Evolutionary conservation across 2,113 vertebrate genomes (phyloP).

Genomic region (Perca schrenkii): DNA sequence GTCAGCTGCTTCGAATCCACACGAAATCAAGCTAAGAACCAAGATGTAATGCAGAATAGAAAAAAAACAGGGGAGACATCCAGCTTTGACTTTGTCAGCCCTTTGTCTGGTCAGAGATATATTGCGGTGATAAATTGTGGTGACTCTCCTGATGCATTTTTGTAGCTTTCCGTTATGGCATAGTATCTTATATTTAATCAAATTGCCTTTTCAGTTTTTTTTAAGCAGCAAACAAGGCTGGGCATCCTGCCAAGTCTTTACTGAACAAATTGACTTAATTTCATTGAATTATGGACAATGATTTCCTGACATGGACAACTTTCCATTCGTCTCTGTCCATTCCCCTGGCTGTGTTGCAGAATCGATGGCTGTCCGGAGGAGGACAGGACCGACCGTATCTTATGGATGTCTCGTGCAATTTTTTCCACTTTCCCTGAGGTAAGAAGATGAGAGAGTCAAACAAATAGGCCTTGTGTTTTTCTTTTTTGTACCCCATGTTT

Average conservation of each 20-base stretch:
- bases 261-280: slow-evolving; percentile 48
- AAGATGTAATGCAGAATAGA: slow-evolving; percentile 16
- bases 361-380: slow-evolving; percentile 40
- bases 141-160: slow-evolving; percentile 29
- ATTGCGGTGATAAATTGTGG: slow-evolving; percentile 38
- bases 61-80: slow-evolving; percentile 3
- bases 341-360: slow-evolving; percentile 29
- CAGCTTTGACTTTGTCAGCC: slow-evolving; percentile 50
- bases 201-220: slow-evolving; percentile 20
- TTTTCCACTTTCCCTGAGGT: slow-evolving; percentile 38
- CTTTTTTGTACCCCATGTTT: slow-evolving; percentile 34
- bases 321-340: slow-evolving; percentile 35
- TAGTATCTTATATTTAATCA: slow-evolving; percentile 45
- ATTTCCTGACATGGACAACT: slow-evolving; percentile 24
- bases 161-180: slow-evolving; percentile 25
- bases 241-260: slow-evolving; percentile 47
- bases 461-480: slow-evolving; percentile 62
- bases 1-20: slow-evolving; percentile 58
- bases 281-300: slow-evolving; percentile 45
- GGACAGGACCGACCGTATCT: slow-evolving; percentile 24
- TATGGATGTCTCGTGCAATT: slow-evolving; percentile 45
- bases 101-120: slow-evolving; percentile 48
- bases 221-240: slow-evolving; percentile 15
- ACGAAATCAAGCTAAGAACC: slow-evolving; percentile 30
- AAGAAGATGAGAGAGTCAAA: slow-evolving; percentile 54